Evolutionary conservation across 1,140 invertebrate species (phyloP).

Genomic region (Micrasema minimum): DNA sequence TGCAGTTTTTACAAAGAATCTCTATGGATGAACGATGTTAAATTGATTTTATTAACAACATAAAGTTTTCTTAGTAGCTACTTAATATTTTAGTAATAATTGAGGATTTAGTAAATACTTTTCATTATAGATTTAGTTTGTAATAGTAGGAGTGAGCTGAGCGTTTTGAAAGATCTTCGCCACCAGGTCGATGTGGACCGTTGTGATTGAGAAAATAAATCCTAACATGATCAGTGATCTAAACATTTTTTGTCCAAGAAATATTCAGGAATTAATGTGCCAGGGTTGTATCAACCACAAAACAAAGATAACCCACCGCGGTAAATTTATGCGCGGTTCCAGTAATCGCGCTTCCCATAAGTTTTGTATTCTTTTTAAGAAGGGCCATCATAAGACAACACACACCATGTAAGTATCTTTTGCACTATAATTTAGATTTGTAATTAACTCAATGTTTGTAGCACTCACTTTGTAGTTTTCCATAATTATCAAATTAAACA

Average conservation of each 20-base stretch:
- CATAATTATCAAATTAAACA: too few relatives aligned
- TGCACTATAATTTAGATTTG: too few relatives aligned
- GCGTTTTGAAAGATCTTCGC: not conserved
- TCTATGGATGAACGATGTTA: not conserved
- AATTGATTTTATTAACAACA: not conserved
- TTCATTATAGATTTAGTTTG: not conserved
- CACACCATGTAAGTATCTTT: constrained; percentile 31
- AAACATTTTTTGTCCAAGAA: constrained; percentile 19
- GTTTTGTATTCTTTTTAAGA: constrained; percentile 22
- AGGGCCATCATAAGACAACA: constrained; percentile 17
- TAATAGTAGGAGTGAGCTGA: not conserved
- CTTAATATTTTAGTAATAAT: not conserved
- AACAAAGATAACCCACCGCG: constrained; percentile 6
- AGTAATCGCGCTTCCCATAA: not conserved
- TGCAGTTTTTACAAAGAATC: not conserved
- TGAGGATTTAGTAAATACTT: not conserved
- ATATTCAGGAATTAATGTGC: not conserved
- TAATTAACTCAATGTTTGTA: too few relatives aligned
- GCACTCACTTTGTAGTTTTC: too few relatives aligned
- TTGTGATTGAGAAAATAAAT: constrained; percentile 1
- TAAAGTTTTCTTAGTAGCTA: not conserved
- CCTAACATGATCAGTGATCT: constrained; percentile 26
- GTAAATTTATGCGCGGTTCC: constrained; percentile 21
- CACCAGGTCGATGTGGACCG: constrained; percentile 10
- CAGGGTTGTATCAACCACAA: not conserved